Evolutionary conservation across 2,797 vertebrate genomes (phyloP).

Genomic region (Propithecus perrieri): DNA sequence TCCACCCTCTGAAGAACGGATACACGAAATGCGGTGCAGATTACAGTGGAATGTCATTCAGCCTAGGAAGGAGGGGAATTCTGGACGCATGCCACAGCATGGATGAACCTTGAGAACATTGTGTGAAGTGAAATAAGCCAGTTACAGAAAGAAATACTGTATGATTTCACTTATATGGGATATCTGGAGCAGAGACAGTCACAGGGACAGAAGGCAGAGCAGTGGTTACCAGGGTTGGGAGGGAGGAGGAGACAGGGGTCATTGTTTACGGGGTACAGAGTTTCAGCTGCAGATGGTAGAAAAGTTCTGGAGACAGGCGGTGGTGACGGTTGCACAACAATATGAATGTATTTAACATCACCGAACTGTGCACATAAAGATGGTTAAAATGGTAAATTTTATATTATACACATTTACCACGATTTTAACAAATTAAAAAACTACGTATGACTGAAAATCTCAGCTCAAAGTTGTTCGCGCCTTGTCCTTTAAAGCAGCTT

Average conservation of each 20-base stretch:
- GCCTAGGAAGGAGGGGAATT: neutral
- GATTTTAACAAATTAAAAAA: neutral
- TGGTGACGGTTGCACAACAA: neutral
- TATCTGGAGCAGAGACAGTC: neutral
- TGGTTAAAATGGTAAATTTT: neutral
- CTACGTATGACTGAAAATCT: neutral
- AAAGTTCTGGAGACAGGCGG: neutral
- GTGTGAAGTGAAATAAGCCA: neutral
- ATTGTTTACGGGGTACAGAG: too few species aligned
- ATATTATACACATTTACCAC: neutral
- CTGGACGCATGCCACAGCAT: neutral
- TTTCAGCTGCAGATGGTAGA: neutral
- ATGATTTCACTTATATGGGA: neutral
- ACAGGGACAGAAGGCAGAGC: neutral
- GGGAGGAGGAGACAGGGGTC: neutral
- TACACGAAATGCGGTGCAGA: neutral
- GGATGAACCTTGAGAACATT: neutral
- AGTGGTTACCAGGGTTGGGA: neutral
- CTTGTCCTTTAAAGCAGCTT: neutral
- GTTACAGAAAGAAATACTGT: neutral
- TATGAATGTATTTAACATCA: neutral
- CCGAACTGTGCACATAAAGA: neutral
- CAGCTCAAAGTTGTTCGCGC: neutral
- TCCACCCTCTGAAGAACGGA: neutral
- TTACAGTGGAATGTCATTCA: neutral